Percentiles rank a stretch among this genome's conserved stretches.
Evolutionary conservation across 2,797 vertebrate genomes (phyloP).

Genomic region (Rhabdophis nuchalis): DNA sequence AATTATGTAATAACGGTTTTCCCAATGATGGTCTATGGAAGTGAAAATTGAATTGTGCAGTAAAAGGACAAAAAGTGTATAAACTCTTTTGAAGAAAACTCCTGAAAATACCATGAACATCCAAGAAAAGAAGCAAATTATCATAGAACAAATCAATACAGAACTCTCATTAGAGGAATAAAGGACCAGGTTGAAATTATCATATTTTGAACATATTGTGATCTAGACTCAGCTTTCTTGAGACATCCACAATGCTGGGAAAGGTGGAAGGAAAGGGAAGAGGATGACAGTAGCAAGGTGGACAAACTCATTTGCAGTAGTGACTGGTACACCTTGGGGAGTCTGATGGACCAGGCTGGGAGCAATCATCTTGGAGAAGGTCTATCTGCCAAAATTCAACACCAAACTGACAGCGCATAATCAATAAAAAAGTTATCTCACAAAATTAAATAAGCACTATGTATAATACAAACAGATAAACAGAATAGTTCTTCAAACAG

Average conservation of each 20-base stretch:
- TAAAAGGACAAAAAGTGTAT: background rate
- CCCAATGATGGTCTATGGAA: background rate
- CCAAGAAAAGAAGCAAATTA: background rate
- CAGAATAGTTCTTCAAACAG: background rate
- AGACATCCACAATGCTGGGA: background rate
- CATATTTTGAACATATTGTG: background rate
- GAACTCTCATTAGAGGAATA: background rate
- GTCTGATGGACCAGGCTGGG: background rate
- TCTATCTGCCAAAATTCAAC: background rate
- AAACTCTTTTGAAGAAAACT: background rate
- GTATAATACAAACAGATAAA: background rate
- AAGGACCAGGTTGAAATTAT: background rate
- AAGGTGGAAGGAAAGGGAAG: background rate
- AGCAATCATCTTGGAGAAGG: background rate
- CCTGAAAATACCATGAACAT: background rate
- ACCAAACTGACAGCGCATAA: background rate
- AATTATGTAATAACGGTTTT: background rate
- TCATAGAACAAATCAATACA: background rate
- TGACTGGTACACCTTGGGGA: background rate
- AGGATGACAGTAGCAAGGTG: background rate
- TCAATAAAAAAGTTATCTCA: background rate
- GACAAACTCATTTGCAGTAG: background rate
- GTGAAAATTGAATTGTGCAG: background rate
- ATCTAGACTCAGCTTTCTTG: background rate
- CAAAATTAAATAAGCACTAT: background rate